A percentile compares a stretch with the other conserved stretches of the same genome.
Evolutionary conservation across 2,113 vertebrate genomes (phyloP).

Genomic region (Sturnira hondurensis): DNA sequence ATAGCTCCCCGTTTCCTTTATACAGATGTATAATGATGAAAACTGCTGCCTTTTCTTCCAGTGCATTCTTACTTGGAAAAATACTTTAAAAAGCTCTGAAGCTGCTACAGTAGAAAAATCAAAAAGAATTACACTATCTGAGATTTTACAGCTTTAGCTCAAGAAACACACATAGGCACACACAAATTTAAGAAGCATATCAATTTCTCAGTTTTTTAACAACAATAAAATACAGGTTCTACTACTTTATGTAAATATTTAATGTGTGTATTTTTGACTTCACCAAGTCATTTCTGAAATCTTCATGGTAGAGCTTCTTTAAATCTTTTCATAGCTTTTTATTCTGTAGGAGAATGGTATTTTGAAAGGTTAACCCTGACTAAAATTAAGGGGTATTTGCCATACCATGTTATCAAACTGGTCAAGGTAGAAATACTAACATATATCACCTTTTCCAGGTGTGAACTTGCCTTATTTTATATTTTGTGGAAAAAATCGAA

Average conservation of each 20-base stretch:
- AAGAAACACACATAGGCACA: not conserved
- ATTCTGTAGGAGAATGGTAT: constrained; percentile 75
- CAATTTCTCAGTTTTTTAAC: constrained; percentile 7
- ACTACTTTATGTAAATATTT: constrained; percentile 80
- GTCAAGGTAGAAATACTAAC: constrained; percentile 61
- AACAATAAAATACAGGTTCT: constrained; percentile 20
- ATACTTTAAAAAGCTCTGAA: constrained; percentile 16
- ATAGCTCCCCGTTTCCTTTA: not conserved
- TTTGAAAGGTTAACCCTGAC: constrained; percentile 76
- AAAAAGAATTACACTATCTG: constrained; percentile 31
- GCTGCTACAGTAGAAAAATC: constrained; percentile 51
- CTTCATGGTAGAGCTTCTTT: constrained; percentile 75
- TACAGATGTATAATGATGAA: constrained; percentile 4
- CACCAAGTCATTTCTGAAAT: constrained; percentile 80
- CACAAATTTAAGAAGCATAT: not conserved
- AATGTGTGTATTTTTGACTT: constrained; percentile 79
- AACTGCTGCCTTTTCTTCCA: constrained; percentile 30
- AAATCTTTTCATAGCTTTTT: constrained; percentile 79
- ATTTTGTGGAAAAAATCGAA: constrained; percentile 67
- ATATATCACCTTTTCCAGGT: constrained; percentile 78
- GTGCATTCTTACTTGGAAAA: not conserved
- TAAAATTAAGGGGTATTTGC: constrained; percentile 76
- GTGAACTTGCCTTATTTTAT: constrained; percentile 84
- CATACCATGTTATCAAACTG: constrained; percentile 66
- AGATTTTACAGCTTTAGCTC: constrained; percentile 1